A percentile compares a stretch with the other conserved stretches of the same genome.
Evolutionary conservation across 2,888 invertebrate genomes (phyloP).

Genomic region (Drosophila anomelani): DNA sequence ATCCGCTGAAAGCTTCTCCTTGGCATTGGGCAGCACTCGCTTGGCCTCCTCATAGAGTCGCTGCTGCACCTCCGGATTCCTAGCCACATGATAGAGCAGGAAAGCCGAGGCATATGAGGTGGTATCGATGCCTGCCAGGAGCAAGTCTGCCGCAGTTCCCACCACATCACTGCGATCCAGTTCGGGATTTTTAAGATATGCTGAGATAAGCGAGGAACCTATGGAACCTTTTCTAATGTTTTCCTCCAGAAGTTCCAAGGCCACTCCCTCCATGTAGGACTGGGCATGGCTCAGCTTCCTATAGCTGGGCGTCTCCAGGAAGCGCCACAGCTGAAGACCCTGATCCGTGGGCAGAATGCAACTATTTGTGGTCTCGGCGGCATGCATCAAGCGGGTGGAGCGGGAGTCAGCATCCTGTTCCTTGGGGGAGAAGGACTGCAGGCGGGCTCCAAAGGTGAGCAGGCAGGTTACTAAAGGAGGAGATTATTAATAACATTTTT

Average conservation of each 20-base stretch:
- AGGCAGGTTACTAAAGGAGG: slow-evolving; percentile 88
- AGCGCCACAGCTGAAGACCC: slow-evolving; percentile 87
- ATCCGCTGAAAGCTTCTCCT: slow-evolving; percentile 86
- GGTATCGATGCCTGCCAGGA: slow-evolving; percentile 95
- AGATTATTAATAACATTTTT: not conserved
- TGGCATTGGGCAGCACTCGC: slow-evolving; percentile 86
- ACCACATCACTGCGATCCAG: slow-evolving; percentile 92
- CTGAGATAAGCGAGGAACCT: slow-evolving; percentile 87
- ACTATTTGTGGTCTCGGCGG: slow-evolving; percentile 90
- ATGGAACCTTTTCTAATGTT: slow-evolving; percentile 83
- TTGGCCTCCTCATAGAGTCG: slow-evolving; percentile 88
- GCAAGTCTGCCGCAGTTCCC: slow-evolving; percentile 93
- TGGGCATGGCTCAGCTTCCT: slow-evolving; percentile 89
- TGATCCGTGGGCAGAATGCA: slow-evolving; percentile 84
- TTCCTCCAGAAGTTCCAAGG: slow-evolving; percentile 87
- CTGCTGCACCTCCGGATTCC: slow-evolving; percentile 89
- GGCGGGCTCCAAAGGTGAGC: slow-evolving; percentile 89
- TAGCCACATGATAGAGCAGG: slow-evolving; percentile 91
- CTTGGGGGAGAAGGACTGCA: slow-evolving; percentile 88
- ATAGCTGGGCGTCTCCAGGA: slow-evolving; percentile 90
- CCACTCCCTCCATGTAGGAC: slow-evolving; percentile 90
- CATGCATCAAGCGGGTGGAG: slow-evolving; percentile 89
- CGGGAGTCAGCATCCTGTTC: slow-evolving; percentile 87
- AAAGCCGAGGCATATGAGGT: slow-evolving; percentile 92
- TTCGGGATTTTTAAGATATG: slow-evolving; percentile 89